phyloP scores from a whole-genome alignment of 1,140 invertebrate species.

The Caligus rogercresseyi region DNA sequence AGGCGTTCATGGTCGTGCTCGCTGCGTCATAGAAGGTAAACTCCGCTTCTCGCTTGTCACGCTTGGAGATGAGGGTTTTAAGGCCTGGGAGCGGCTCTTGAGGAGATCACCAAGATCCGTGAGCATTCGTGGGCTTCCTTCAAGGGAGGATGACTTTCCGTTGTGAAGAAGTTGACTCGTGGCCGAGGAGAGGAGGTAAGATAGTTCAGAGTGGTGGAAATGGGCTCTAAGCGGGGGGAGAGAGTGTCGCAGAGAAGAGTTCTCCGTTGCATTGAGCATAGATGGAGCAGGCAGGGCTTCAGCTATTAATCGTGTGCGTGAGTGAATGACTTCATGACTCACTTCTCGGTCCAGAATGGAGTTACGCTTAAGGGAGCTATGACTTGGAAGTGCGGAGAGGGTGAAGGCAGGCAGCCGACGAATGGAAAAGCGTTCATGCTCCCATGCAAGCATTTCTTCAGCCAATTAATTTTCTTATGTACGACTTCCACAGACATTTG shows the following conservation, averaged over 20 bases:
- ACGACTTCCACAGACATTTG: slow-evolving; percentile 50
- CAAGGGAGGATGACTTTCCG: slow-evolving; percentile 14
- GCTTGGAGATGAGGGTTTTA: slow-evolving; percentile 26
- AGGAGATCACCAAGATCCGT: slow-evolving; percentile 1
- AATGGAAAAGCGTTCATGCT: slow-evolving; percentile 90
- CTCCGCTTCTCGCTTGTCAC: slow-evolving; percentile 74
- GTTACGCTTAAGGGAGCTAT: not conserved
- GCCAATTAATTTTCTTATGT: slow-evolving; percentile 97
- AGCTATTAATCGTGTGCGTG: not conserved
- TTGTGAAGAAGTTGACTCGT: slow-evolving; percentile 15
- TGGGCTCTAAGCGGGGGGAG: not conserved
- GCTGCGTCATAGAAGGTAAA: slow-evolving; percentile 74
- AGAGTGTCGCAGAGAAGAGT: not conserved
- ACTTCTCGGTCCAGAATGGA: slow-evolving; percentile 7
- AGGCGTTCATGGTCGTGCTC: slow-evolving; percentile 58
- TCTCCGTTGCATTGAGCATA: slow-evolving; percentile 2
- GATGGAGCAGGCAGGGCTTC: slow-evolving; percentile 17
- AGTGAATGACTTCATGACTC: not conserved
- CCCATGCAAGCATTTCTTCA: slow-evolving; percentile 80
- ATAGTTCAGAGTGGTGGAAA: slow-evolving; percentile 3
- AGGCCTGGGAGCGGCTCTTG: slow-evolving; percentile 22
- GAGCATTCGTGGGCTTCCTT: not conserved
- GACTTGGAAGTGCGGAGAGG: slow-evolving; percentile 44
- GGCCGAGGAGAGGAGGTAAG: not conserved
- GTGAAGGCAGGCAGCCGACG: slow-evolving; percentile 75